Evolutionary conservation across 2,797 vertebrate genomes (phyloP), one percentile per base, ranked within the genome.

Genomic region (Chiloscyllium punctatum): DNA sequence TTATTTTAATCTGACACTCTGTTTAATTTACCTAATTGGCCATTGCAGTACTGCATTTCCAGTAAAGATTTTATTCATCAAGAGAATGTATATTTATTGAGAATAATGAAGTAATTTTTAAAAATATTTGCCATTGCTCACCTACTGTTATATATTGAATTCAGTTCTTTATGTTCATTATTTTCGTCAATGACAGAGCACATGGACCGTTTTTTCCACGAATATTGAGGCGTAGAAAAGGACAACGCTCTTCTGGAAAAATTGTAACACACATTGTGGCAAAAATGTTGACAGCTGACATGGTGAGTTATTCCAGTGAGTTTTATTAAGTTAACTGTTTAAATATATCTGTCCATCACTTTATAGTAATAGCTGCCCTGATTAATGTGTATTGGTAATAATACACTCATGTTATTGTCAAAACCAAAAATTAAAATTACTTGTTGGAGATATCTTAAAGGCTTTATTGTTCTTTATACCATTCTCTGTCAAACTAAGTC

Each of bases 161-260:
- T 48, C 30, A 33, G 62, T 69, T 68, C 8, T 16, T 74, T 94
- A 33, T 53, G 48, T 33, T 94, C 42, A 74, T 27, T 74, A 53
- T 94, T 48, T 42, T 51, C 51, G 18, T 51, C 48, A 96, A 96
- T 96, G 96, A 71, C 95, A 97, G 97, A 96, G 97, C 97, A 96
- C 97, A 97, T 86, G 97, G 97, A 95, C 97, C 97, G 53, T 97
- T 97, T 95, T 97, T 97, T 13, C 97, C 97, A 96, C 97, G 97
- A 96, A 97, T 97, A 96, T 96, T 97, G 95, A 97, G 97, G 94
- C 96, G 96, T 68, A 97, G 96, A 95, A 97, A 97, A 96, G 97
- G 97, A 95, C 96, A 96, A 95, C 97, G 97, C 96, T 96, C 96
- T 25, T 96, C 96, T 96, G 97, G 96, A 42, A 97, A 97, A 96